Conservation (phyloP, 2,113 vertebrate species). For the Heloderma charlesbogerti region DNA sequence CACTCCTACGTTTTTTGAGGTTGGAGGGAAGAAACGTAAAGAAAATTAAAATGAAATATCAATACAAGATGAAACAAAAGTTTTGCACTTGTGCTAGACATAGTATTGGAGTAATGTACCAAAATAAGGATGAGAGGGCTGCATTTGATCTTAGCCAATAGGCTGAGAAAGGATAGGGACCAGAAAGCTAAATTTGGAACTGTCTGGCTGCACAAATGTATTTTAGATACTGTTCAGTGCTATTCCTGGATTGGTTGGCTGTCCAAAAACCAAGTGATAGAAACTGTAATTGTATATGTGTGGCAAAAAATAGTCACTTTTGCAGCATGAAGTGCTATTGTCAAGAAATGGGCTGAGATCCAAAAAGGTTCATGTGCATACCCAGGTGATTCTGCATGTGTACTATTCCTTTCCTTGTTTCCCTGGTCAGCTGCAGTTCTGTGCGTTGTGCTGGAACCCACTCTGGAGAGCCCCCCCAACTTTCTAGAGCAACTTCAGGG, state of each 20-base stretch:
- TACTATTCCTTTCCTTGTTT: neutral
- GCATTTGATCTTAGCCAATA: neutral
- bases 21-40: neutral
- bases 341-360: neutral
- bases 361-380: neutral
- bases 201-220: slow-evolving; percentile 12
- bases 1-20: neutral
- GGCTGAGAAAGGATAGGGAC: neutral
- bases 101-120: neutral
- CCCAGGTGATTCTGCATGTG: neutral
- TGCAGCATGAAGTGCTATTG: neutral
- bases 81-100: neutral
- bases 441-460: neutral
- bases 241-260: slow-evolving; percentile 43
- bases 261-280: slow-evolving; percentile 21
- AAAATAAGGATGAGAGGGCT: neutral
- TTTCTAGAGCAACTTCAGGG: neutral
- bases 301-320: neutral
- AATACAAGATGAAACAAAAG: neutral
- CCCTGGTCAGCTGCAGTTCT: neutral
- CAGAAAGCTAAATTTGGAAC: slow-evolving; percentile 1
- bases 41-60: neutral
- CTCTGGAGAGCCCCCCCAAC: neutral
- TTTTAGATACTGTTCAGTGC: slow-evolving; percentile 24
- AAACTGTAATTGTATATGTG: neutral